Base-by-base conservation (phyloP, 2,113 vertebrate genomes). In the Chaenogobius annularis region DNA sequence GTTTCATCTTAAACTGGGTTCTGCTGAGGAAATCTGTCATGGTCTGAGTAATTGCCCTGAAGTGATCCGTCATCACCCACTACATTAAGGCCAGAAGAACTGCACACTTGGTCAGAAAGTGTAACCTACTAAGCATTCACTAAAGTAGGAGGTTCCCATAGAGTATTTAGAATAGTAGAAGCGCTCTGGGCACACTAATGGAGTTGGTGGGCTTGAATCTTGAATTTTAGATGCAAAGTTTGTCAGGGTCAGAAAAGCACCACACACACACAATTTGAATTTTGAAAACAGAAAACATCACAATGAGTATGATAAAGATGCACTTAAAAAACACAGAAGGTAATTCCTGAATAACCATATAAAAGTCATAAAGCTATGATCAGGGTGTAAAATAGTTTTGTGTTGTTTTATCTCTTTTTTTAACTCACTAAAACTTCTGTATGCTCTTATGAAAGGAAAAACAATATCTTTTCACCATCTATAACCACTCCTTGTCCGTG, bases 1-100 rank as follows among this genome's bases (percentile, higher is more conserved):
- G 92, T 93, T 94, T 96, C 95, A 95, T 95, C 94, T 95, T 93
- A 96, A 96, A 96, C 94, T 95, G 93, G 94, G 94, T 96, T 96
- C 95, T 95, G 92, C 95, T 95, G 85, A 95, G 94, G 95, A 94
- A 95, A 96, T 98, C 96, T 95, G 96, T 98, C 96, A 97, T 95
- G 94, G 95, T 95, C 94, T 94, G 93, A 94, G 95, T 96, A 95
- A 96, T 96, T 98, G 95, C 96, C 95, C 89, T 95, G 95, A 96
- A 96, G 95, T 95, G 94, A 97, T 98, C 96, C 95, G 95, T 98
- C 96, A 95, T 95, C 95, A 92, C 93, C 93, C 89, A 91, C 90
- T 86, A 94, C 94, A 95, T 95, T 93, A 93, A 92, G 91, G 94
- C 92, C 92, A 91, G 87, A 77, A 85, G 74, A 81, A 79, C 44